phyloP scores from a whole-genome alignment of 2,888 invertebrate genomes.

The Apodemia mormo region DNA sequence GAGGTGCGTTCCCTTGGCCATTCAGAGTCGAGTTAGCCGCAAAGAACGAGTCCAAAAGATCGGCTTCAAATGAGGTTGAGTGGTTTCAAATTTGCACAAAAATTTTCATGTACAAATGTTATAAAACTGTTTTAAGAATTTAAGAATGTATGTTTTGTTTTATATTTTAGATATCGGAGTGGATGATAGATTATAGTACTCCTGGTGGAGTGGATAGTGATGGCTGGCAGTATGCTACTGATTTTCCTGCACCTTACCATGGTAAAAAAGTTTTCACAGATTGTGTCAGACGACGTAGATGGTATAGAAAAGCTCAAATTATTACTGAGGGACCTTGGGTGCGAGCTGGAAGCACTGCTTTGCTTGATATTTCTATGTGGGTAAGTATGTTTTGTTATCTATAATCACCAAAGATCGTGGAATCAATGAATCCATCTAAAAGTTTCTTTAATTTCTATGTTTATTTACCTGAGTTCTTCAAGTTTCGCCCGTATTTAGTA shows the following conservation, averaged over 20 bases:
- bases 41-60: too few relatives aligned
- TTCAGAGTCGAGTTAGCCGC: too few relatives aligned
- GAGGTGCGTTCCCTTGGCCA: too few relatives aligned
- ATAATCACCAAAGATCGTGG: too few relatives aligned
- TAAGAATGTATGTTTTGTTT: background rate
- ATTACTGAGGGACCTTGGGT: constrained; percentile 94
- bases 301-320: constrained; percentile 91
- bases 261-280: constrained; percentile 93
- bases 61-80: too few relatives aligned
- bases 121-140: too few relatives aligned
- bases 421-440: too few relatives aligned
- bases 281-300: constrained; percentile 91
- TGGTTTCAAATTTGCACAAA: too few relatives aligned
- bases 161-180: constrained; percentile 86
- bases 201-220: constrained; percentile 94
- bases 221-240: constrained; percentile 97
- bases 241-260: constrained; percentile 94
- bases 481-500: too few relatives aligned
- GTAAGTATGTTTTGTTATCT: constrained; percentile 55
- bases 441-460: too few relatives aligned
- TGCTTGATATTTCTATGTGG: constrained; percentile 90
- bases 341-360: constrained; percentile 91
- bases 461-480: too few relatives aligned
- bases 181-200: constrained; percentile 95
- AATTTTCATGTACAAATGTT: too few relatives aligned